Conservation (phyloP, 2,888 invertebrate species). For the Heliconius hortense region DNA sequence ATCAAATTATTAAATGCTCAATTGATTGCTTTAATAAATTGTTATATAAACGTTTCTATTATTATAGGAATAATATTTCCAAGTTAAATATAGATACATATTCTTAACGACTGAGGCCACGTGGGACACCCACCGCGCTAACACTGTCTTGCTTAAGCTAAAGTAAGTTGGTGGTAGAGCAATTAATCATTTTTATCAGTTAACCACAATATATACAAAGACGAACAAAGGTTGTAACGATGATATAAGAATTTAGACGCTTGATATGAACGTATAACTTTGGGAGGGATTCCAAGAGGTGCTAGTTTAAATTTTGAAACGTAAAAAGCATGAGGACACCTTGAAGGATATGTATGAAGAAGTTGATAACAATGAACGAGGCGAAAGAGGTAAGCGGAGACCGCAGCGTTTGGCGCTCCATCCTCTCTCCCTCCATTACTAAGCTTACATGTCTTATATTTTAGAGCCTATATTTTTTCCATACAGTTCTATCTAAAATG, state of each 20-base stretch:
- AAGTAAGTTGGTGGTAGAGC: constrained; percentile 1
- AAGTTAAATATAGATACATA: neutral
- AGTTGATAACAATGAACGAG: too few relatives aligned
- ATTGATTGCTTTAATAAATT: too few relatives aligned
- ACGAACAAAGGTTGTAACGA: neutral
- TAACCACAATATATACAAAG: neutral
- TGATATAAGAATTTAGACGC: neutral
- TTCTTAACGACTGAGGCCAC: neutral
- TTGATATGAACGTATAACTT: neutral
- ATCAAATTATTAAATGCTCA: too few relatives aligned
- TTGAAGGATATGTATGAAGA: too few relatives aligned
- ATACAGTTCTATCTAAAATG: too few relatives aligned
- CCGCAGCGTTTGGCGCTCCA: too few relatives aligned
- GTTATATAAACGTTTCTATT: neutral
- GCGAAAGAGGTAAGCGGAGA: too few relatives aligned
- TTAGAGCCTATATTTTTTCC: too few relatives aligned
- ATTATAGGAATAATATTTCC: neutral
- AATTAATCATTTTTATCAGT: constrained; percentile 13
- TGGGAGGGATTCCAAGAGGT: neutral
- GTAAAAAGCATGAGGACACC: neutral
- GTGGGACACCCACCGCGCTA: constrained; percentile 14
- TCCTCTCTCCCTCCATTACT: too few relatives aligned
- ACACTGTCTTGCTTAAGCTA: neutral
- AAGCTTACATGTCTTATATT: too few relatives aligned
- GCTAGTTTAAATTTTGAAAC: neutral